A percentile compares a stretch with the other conserved stretches of the same genome.
phyloP scores from a whole-genome alignment of 1,140 invertebrate genomes.

The Calliphora vicina region DNA sequence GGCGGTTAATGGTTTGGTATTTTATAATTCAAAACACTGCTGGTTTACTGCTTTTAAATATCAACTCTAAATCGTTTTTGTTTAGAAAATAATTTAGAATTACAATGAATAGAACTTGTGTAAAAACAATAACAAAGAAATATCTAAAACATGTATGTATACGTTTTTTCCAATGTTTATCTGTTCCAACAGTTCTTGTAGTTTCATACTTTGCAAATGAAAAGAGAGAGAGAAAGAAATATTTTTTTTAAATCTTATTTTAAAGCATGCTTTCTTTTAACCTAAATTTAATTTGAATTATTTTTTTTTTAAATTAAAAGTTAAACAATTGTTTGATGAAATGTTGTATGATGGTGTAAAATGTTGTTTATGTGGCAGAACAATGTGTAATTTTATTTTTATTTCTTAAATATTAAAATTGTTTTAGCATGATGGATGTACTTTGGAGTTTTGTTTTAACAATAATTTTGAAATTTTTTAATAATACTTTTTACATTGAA shows the following conservation, averaged over 20 bases:
- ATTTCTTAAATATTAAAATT: background rate
- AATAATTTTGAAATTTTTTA: no score
- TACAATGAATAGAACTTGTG: constrained; percentile 34
- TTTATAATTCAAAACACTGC: constrained; percentile 36
- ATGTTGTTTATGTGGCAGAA: background rate
- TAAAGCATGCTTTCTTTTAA: background rate
- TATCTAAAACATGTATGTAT: constrained; percentile 41
- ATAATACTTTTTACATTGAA: no score
- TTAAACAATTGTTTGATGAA: no score
- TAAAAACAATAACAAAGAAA: constrained; percentile 37
- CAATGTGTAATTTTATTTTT: background rate
- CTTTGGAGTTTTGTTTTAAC: no score
- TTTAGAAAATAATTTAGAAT: constrained; percentile 39
- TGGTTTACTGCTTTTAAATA: constrained; percentile 40
- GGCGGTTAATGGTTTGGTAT: background rate
- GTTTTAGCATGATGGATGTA: no score
- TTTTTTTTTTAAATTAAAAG: no score
- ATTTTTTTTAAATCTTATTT: background rate
- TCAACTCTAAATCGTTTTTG: constrained; percentile 42
- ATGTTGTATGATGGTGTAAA: no score
- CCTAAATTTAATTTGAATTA: no score
- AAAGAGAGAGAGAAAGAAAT: constrained; percentile 34
- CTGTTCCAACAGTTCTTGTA: constrained; percentile 35
- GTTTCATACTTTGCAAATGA: constrained; percentile 31
- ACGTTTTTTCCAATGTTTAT: constrained; percentile 37